phyloP scores from a whole-genome alignment of 2,113 vertebrate species.

The Prolemur simus region DNA sequence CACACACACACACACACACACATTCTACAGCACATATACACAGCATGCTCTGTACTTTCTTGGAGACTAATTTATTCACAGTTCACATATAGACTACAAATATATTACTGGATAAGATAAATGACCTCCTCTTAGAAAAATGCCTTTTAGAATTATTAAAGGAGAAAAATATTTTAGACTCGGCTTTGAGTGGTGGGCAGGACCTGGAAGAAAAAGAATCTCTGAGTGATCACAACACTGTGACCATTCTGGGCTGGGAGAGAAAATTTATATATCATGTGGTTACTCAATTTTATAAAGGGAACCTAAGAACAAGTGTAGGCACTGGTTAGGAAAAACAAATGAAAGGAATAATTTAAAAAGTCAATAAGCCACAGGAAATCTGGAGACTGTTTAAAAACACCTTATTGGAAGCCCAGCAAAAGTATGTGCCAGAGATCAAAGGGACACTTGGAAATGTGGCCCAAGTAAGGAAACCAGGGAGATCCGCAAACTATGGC shows the following conservation, averaged over 20 bases:
- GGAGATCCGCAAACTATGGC: conserved; percentile 56
- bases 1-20: background rate
- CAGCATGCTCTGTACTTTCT: background rate
- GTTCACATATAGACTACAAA: background rate
- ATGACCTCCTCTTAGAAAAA: conserved; percentile 49
- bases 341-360: conserved; percentile 79
- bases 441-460: conserved; percentile 75
- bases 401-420: conserved; percentile 77
- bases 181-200: conserved; percentile 18
- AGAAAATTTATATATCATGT: conserved; percentile 69
- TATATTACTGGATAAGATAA: conserved; percentile 5
- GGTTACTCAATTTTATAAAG: conserved; percentile 74
- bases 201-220: conserved; percentile 44
- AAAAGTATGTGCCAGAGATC: conserved; percentile 74
- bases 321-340: conserved; percentile 75
- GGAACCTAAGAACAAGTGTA: conserved; percentile 71
- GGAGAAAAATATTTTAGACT: conserved; percentile 50
- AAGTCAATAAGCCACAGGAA: conserved; percentile 80
- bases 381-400: conserved; percentile 80
- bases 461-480: conserved; percentile 65
- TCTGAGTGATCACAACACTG: conserved; percentile 51
- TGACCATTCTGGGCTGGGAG: conserved; percentile 40
- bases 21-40: background rate
- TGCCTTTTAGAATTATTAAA: conserved; percentile 52
- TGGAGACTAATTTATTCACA: conserved; percentile 23